A percentile compares a stretch with the other conserved stretches of the same genome.
Conservation (phyloP, 2,888 invertebrate species). For the Patella caerulea region DNA sequence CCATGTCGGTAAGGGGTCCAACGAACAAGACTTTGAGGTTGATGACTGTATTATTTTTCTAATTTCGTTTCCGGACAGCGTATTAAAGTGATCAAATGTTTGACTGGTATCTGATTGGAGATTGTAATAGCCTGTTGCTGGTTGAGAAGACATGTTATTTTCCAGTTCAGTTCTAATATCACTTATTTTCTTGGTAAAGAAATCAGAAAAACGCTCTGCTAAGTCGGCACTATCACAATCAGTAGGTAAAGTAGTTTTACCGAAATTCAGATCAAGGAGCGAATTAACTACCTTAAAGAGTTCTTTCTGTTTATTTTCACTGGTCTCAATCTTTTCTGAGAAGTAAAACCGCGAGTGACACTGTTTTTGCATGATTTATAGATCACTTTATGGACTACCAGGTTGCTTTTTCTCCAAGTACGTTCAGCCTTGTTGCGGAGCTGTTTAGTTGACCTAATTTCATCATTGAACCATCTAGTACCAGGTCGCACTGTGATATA, state of each 20-base stretch:
- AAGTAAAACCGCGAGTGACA: background rate
- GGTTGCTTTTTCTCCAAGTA: background rate
- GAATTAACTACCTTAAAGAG: background rate
- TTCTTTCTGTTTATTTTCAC: background rate
- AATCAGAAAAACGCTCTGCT: background rate
- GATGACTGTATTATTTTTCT: background rate
- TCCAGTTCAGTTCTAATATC: background rate
- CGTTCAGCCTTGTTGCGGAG: background rate
- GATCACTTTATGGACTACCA: background rate
- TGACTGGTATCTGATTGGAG: no score
- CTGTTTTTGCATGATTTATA: background rate
- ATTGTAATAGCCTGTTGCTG: no score
- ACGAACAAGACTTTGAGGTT: background rate
- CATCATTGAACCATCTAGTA: background rate
- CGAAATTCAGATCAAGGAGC: slow-evolving; percentile 20
- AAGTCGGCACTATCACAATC: background rate
- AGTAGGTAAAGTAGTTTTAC: background rate
- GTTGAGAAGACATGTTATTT: background rate
- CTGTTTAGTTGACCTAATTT: background rate
- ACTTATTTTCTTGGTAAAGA: background rate
- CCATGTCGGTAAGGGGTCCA: background rate
- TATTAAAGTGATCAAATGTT: background rate
- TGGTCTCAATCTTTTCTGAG: background rate
- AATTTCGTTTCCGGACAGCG: background rate
- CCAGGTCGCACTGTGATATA: background rate